Percentiles rank a stretch among this genome's conserved stretches.
These are phyloP conservation scores for Gymnorhina tibicen DNA, from an alignment of 2,113 vertebrate genomes.

Conservation along the genomic window DNA sequence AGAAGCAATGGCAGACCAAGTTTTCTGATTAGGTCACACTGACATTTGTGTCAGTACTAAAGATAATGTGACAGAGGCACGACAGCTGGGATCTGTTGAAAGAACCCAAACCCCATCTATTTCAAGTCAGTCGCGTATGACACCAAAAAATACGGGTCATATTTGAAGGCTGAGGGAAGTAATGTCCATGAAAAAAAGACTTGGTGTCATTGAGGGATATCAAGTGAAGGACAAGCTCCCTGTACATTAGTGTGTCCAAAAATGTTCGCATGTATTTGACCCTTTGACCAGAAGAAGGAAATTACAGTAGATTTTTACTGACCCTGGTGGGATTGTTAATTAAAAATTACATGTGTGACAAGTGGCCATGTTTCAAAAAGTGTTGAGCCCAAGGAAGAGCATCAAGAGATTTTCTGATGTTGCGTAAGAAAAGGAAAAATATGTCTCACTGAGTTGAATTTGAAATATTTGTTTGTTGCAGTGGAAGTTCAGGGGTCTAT, in stretches of 20 bases:
- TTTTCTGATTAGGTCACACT: background rate
- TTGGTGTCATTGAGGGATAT: background rate
- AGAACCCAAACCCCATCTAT: background rate
- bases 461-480: background rate
- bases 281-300: background rate
- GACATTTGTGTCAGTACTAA: background rate
- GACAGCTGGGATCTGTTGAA: background rate
- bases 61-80: background rate
- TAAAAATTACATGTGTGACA: background rate
- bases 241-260: background rate
- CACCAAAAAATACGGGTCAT: background rate
- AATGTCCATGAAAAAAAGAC: background rate
- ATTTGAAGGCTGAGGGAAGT: background rate
- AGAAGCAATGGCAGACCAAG: background rate
- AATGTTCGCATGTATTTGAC: background rate
- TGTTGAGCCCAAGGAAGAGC: background rate
- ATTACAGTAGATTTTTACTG: background rate
- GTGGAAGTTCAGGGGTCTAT: background rate
- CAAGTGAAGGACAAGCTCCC: background rate
- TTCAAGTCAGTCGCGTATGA: background rate
- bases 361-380: background rate
- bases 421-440: background rate
- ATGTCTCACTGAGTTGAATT: background rate
- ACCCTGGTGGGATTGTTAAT: background rate
- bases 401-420: background rate